Evolutionary conservation across 2,113 vertebrate genomes (phyloP).

Genomic region (Hymenochirus boettgeri): DNA sequence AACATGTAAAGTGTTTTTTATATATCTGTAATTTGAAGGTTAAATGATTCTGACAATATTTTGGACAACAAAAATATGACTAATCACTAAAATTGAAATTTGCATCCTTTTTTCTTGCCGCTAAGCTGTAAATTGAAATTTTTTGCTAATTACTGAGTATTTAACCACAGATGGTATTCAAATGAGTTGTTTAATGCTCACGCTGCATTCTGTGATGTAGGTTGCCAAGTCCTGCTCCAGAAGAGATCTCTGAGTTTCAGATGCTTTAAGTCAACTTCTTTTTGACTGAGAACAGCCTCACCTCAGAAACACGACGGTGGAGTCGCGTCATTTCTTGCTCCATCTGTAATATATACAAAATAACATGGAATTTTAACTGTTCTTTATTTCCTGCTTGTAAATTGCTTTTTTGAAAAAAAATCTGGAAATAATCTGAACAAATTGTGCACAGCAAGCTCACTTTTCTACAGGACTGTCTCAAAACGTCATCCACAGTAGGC

Average conservation of each 20-base stretch:
- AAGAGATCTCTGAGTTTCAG: conserved; percentile 94
- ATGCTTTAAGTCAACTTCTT: conserved; percentile 98
- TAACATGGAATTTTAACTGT: conserved; percentile 52
- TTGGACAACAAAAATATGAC: too few relatives aligned
- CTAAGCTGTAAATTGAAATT: too few relatives aligned
- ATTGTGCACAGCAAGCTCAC: conserved; percentile 24
- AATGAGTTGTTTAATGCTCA: conserved; percentile 63
- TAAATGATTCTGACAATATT: too few relatives aligned
- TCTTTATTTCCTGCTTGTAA: not conserved
- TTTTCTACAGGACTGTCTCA: conserved; percentile 68
- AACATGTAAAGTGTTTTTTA: too few relatives aligned
- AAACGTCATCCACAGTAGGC: conserved; percentile 76
- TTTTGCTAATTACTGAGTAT: not conserved
- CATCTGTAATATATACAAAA: conserved; percentile 80
- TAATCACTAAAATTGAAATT: too few relatives aligned
- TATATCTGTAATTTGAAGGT: too few relatives aligned
- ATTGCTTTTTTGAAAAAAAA: not conserved
- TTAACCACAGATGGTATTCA: not conserved
- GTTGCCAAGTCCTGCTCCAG: conserved; percentile 97
- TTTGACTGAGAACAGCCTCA: conserved; percentile 97
- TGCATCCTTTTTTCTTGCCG: too few relatives aligned
- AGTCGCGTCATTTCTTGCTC: conserved; percentile 97
- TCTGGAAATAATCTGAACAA: conserved; percentile 6
- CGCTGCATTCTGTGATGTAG: conserved; percentile 99
- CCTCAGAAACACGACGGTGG: conserved; percentile 96